A percentile compares a stretch with the other conserved stretches of the same genome.
phyloP scores from a whole-genome alignment of 2,113 vertebrate genomes.

The Atrichornis clamosus region DNA sequence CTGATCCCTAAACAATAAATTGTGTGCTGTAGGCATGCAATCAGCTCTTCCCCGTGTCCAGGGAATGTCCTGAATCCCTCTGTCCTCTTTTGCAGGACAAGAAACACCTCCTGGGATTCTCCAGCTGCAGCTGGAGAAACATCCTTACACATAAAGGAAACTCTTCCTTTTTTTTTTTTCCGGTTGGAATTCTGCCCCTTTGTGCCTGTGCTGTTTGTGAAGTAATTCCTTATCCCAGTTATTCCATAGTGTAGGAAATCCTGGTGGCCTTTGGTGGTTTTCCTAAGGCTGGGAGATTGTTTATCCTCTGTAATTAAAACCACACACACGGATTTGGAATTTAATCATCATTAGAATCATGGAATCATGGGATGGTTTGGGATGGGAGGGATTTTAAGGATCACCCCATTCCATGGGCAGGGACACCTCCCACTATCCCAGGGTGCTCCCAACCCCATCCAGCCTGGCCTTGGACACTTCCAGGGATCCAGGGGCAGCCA shows the following conservation, averaged over 20 bases:
- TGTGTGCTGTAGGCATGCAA: not conserved
- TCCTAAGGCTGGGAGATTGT: not conserved
- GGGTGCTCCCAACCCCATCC: not conserved
- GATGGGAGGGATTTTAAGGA: not conserved
- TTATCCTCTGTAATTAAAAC: not conserved
- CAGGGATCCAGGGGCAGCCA: not conserved
- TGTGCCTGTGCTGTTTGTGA: not conserved
- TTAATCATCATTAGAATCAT: not conserved
- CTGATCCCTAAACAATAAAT: not conserved
- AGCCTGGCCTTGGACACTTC: not conserved
- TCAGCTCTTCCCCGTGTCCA: not conserved
- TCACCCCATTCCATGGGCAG: not conserved
- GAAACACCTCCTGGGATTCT: not conserved
- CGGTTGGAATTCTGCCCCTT: not conserved
- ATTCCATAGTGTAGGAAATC: not conserved
- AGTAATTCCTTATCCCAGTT: not conserved
- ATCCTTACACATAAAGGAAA: not conserved
- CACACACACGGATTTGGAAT: not conserved
- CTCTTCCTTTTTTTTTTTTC: not conserved
- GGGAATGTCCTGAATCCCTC: not conserved
- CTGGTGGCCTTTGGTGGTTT: not conserved
- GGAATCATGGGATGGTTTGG: not conserved
- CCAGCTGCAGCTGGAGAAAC: constrained; percentile 23
- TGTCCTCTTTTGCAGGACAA: not conserved
- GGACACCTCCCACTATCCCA: not conserved